Evolutionary conservation across 2,888 invertebrate species (phyloP).

Genomic region (Archaeoteleia sp.): DNA sequence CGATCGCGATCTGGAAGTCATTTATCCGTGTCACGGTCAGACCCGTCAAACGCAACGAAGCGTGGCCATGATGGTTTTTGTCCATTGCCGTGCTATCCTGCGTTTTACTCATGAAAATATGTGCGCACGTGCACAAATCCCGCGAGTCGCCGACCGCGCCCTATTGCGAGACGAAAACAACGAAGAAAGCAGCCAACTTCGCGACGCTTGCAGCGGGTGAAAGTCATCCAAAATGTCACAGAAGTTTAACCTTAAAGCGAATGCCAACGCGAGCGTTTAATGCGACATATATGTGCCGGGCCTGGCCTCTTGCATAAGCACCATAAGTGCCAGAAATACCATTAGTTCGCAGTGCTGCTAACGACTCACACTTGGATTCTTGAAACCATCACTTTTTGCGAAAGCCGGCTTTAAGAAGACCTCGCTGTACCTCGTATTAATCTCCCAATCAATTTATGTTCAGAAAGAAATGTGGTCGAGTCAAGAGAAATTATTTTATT

Average conservation of each 20-base stretch:
- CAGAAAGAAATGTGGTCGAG: too few species aligned
- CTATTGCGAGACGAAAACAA: constrained; percentile 61
- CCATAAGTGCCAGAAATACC: constrained; percentile 53
- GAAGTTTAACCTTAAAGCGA: constrained; percentile 70
- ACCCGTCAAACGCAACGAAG: constrained; percentile 31
- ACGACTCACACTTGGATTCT: constrained; percentile 27
- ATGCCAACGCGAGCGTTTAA: constrained; percentile 56
- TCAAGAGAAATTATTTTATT: too few species aligned
- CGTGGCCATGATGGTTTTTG: constrained; percentile 28
- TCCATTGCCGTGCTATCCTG: constrained; percentile 14
- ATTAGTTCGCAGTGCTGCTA: constrained; percentile 43
- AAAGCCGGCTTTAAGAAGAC: neutral
- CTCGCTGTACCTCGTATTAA: too few species aligned
- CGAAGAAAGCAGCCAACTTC: constrained; percentile 67
- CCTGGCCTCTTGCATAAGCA: constrained; percentile 53
- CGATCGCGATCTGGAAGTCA: constrained; percentile 33
- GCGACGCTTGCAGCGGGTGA: constrained; percentile 61
- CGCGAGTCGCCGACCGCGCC: constrained; percentile 45
- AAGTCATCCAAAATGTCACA: constrained; percentile 73
- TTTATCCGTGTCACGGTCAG: constrained; percentile 51
- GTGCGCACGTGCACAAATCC: constrained; percentile 28
- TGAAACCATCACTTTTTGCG: constrained; percentile 32
- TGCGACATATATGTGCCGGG: constrained; percentile 53
- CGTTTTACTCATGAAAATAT: constrained; percentile 28
- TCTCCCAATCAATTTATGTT: constrained; percentile 2